These are phyloP conservation scores for Hyposoter didymator DNA, from an alignment of 2,888 invertebrate species.

Conservation along the genomic window DNA sequence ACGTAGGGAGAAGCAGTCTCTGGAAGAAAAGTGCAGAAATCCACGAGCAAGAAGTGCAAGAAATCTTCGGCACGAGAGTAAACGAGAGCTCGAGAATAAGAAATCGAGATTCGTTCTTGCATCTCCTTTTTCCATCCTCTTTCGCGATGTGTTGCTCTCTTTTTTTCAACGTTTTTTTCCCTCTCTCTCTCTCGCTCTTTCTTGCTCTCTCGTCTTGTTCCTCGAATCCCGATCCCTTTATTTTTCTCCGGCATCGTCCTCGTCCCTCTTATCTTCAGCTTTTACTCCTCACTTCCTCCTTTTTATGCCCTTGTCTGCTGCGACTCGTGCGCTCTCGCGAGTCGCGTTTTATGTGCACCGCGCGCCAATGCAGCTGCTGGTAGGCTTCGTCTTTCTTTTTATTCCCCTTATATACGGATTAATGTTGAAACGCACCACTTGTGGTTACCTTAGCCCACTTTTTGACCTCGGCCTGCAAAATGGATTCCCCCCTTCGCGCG, in stretches of 20 bases:
- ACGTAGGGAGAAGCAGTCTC: constrained; percentile 58
- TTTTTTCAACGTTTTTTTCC: not conserved
- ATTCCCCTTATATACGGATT: not conserved
- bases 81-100: constrained; percentile 68
- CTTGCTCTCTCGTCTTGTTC: constrained; percentile 17
- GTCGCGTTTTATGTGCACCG: constrained; percentile 49
- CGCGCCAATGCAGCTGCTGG: constrained; percentile 53
- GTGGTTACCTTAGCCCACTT: constrained; percentile 52
- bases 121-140: constrained; percentile 59
- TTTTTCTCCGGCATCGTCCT: constrained; percentile 46
- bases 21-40: constrained; percentile 68
- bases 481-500: not conserved
- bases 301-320: constrained; percentile 26
- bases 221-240: constrained; percentile 27
- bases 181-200: constrained; percentile 12
- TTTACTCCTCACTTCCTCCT: constrained; percentile 59
- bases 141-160: constrained; percentile 13
- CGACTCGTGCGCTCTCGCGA: constrained; percentile 55
- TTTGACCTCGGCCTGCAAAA: constrained; percentile 30
- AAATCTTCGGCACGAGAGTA: constrained; percentile 50
- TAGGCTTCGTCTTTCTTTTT: constrained; percentile 23
- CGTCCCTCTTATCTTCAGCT: constrained; percentile 43
- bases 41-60: constrained; percentile 44
- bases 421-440: constrained; percentile 32
- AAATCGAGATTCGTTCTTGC: constrained; percentile 45